Percentiles rank a stretch among this genome's conserved stretches.
Conservation (phyloP, 2,797 vertebrate species). For the Acipenser ruthenus region DNA sequence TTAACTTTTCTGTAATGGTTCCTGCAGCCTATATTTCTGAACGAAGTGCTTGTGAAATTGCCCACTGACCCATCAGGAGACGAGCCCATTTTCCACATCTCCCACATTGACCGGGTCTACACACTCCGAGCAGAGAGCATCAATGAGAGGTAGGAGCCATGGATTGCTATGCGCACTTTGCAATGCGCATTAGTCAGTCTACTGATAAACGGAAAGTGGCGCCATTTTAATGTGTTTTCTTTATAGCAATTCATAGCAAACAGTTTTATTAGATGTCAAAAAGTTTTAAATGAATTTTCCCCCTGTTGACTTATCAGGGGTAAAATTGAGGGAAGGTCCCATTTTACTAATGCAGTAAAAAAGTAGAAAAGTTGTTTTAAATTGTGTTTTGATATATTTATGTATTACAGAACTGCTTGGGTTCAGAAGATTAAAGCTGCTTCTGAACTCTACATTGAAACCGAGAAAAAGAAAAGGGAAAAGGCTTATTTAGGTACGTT, state of each 20-base stretch:
- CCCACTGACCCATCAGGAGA: conserved; percentile 96
- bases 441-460: conserved; percentile 96
- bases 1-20: background rate
- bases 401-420: conserved; percentile 81
- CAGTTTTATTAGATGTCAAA: too few relatives aligned
- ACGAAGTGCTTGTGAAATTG: conserved; percentile 92
- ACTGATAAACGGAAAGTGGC: too few relatives aligned
- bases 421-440: conserved; percentile 98
- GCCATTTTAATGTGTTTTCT: too few relatives aligned
- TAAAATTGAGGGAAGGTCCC: too few relatives aligned
- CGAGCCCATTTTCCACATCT: conserved; percentile 97
- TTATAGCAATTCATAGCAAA: too few relatives aligned
- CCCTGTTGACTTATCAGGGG: too few relatives aligned
- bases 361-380: too few relatives aligned
- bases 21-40: conserved; percentile 89
- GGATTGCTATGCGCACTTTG: background rate
- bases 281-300: too few relatives aligned
- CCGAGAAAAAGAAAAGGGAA: conserved; percentile 96
- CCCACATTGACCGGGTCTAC: conserved; percentile 93
- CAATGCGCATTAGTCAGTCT: too few relatives aligned
- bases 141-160: conserved; percentile 74
- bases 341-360: too few relatives aligned
- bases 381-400: too few relatives aligned
- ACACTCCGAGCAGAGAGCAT: conserved; percentile 91
- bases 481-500: conserved; percentile 87